phyloP scores from a whole-genome alignment of 92 coral and sea anemone species.

The Actinostola sp. region DNA sequence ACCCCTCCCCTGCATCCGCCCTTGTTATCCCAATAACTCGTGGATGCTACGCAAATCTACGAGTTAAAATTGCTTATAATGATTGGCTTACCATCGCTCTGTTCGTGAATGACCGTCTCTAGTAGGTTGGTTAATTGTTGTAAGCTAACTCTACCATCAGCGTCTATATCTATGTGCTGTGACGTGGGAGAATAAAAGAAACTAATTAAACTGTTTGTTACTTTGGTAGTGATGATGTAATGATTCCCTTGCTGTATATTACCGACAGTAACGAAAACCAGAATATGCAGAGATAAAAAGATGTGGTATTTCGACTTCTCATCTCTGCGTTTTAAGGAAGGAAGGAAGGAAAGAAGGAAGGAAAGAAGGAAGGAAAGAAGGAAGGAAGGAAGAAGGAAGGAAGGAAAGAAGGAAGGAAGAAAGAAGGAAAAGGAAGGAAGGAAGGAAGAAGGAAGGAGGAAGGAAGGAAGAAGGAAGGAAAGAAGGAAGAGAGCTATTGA shows the following conservation, averaged over 20 bases:
- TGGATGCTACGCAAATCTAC: no score
- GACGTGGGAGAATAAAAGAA: no score
- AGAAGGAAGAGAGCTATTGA: background rate
- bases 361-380: background rate
- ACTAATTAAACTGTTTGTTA: background rate
- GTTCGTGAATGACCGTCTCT: constrained; percentile 87
- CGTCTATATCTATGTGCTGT: constrained; percentile 87
- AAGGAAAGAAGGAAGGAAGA: constrained; percentile 7
- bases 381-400: background rate
- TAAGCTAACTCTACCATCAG: constrained; percentile 80
- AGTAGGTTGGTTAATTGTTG: constrained; percentile 81
- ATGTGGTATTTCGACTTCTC: no score
- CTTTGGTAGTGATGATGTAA: background rate
- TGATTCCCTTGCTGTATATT: no score
- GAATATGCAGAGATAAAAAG: no score
- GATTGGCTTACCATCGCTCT: constrained; percentile 77
- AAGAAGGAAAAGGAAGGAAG: background rate
- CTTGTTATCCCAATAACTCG: no score
- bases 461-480: background rate
- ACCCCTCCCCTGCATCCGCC: no score
- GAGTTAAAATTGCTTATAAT: background rate
- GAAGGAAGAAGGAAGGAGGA: background rate
- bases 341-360: background rate
- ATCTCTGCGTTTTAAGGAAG: no score
- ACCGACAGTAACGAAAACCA: no score